Base-by-base conservation (phyloP, 1,140 invertebrate genomes). In the Sycophaga agraensis region DNA sequence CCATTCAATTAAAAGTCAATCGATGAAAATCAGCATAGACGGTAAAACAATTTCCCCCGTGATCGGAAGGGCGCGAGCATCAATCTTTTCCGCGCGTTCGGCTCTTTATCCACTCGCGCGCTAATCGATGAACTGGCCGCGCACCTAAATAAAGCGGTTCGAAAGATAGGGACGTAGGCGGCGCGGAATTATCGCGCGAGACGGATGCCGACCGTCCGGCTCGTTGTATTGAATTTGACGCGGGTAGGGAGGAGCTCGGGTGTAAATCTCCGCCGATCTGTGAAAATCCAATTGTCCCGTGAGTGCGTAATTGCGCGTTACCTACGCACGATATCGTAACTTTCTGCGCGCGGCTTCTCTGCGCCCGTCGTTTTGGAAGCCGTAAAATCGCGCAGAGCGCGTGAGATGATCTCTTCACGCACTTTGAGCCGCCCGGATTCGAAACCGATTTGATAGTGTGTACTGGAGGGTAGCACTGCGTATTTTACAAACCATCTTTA, bases 301-400 rank as follows among this genome's bases (percentile, higher is more conserved):
- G 28, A 50, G 46, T 54, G 45, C n/a, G 24, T 50, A 63, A 63
- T 51, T 63, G 43, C 42, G 48, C 48, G 53, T 59, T 59, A 64
- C 42, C 55, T 64, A 26, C n/a, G n/a, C n/a, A n/a, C 31, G 45
- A 54, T 64, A 53, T 64, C 56, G 55, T 63, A 58, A 63, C 40
- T 63, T 53, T 63, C 14, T 24, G 11, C 14, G 17, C 31, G 37
- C n/a, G 40, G 51, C 57, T 63, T 34, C 17, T 6, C 12, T 43
- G 14, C 11, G 7, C 9, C 11, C n/a, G 34, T 35, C 21, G 19
- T 31, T 45, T 57, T 42, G 3, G 2, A 42, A 42, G 4, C 39
- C 39, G 39, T 19, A 42, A n/a, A n/a, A n/a, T n/a, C n/a, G n/a
- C n/a, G n/a, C n/a, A n/a, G n/a, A n/a, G n/a, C n/a, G n/a, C n/a